Evolutionary conservation across 2,113 vertebrate genomes (phyloP).

Genomic region (Poeciliopsis retropinna): DNA sequence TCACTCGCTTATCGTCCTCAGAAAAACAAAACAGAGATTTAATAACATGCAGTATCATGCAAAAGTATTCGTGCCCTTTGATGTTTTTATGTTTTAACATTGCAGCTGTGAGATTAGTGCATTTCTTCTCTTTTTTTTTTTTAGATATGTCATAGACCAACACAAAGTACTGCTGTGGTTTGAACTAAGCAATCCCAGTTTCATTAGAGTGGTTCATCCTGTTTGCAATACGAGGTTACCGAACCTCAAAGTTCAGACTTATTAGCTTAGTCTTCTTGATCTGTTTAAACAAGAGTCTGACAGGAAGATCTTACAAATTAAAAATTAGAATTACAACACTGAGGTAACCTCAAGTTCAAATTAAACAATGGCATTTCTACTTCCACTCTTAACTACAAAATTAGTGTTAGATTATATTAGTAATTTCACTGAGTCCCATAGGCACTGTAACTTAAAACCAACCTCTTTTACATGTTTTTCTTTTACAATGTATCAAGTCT

Average conservation of each 20-base stretch:
- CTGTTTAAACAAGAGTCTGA: background rate
- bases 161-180: background rate
- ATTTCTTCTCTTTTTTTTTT: too few relatives aligned
- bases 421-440: background rate
- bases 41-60: background rate
- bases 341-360: background rate
- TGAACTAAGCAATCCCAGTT: background rate
- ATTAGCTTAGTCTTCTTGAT: background rate
- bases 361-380: background rate
- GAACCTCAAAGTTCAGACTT: too few relatives aligned
- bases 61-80: background rate
- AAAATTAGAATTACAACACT: background rate
- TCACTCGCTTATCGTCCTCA: background rate
- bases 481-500: too few relatives aligned
- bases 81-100: background rate
- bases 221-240: background rate
- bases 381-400: too few relatives aligned
- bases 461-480: background rate
- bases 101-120: background rate
- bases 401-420: background rate
- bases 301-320: background rate
- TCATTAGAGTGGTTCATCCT: background rate
- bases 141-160: background rate
- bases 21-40: background rate
- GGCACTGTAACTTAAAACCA: constrained; percentile 14